Conservation (phyloP, 2,113 vertebrate species). For the Clupea harengus region DNA sequence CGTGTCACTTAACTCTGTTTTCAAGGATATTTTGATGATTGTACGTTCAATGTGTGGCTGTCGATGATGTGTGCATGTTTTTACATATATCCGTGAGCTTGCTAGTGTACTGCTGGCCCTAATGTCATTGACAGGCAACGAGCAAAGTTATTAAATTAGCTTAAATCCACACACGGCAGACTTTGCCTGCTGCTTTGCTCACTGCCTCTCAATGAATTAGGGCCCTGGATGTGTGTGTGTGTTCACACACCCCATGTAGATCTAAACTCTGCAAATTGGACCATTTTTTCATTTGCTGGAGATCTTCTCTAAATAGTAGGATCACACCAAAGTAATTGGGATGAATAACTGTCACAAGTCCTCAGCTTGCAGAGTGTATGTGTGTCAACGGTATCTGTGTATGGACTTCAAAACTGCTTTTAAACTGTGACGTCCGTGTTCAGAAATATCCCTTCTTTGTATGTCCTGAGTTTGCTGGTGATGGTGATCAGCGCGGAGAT, state of each 20-base stretch:
- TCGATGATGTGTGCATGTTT: background rate
- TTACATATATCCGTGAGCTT: no score
- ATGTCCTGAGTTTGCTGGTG: slow-evolving; percentile 9
- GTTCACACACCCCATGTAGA: background rate
- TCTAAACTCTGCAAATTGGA: background rate
- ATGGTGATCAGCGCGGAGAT: slow-evolving; percentile 63
- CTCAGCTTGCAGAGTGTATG: background rate
- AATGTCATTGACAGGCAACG: no score
- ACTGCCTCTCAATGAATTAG: no score
- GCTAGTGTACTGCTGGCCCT: no score
- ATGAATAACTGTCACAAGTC: background rate
- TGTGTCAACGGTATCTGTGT: no score
- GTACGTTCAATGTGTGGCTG: background rate
- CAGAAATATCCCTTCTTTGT: slow-evolving; percentile 1
- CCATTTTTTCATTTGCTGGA: background rate
- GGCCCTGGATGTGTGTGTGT: background rate
- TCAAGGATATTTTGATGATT: background rate
- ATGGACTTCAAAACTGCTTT: background rate
- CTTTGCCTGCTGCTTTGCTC: no score
- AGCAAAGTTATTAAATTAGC: no score
- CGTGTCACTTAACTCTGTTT: background rate
- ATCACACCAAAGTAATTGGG: background rate
- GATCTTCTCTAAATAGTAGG: background rate
- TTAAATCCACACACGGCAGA: no score
- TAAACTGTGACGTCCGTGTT: background rate